Base-by-base conservation (phyloP, 2,888 invertebrate genomes). In the Spisula subtruncata region DNA sequence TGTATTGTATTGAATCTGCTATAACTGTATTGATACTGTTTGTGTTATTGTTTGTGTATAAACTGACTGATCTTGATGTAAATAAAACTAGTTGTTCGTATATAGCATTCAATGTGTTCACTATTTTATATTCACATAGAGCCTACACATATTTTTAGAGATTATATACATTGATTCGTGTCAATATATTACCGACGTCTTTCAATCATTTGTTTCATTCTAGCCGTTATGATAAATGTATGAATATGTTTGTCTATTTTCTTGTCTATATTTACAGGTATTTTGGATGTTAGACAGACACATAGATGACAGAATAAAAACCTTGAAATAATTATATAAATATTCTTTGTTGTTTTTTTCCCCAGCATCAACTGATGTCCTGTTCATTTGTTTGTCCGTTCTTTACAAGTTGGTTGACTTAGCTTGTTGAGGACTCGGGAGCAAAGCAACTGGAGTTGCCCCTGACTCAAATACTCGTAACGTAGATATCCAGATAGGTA, bases 251-350 rank as follows among this genome's bases (percentile, higher is more conserved):
- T 66, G 12, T 66, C 60, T 66, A 66, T 66, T 66, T 66, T n/a
- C n/a, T 66, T 66, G 12, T 66, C 60, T 66, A 66, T 66, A n/a
- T 66, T 66, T n/a, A 66, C 60, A 66, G 60, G 60, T 66, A n/a
- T 66, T 51, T 66, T 66, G 60, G 60, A 66, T 66, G 60, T 66
- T 25, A 8, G 60, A 66, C 60, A 10, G 25, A 66, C 41, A 66
- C 25, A 25, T 66, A 66, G 60, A 66, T 66, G 60, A 66, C n/a
- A 4, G 60, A 66, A 66, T 66, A 66, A 56, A 56, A 66, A 66
- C n/a, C 60, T 60, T 60, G 60, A 66, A 56, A 25, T 25, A 25
- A 25, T 66, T 66, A 12, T n/a, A 66, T n/a, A 66, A 66, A 66
- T 66, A 6, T 20, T n/a, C n/a, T 60, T 20, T 60, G 20, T 60